Evolutionary conservation across 2,113 vertebrate genomes (phyloP), one percentile per base, ranked within the genome.

Genomic region (Eleginops maclovinus): DNA sequence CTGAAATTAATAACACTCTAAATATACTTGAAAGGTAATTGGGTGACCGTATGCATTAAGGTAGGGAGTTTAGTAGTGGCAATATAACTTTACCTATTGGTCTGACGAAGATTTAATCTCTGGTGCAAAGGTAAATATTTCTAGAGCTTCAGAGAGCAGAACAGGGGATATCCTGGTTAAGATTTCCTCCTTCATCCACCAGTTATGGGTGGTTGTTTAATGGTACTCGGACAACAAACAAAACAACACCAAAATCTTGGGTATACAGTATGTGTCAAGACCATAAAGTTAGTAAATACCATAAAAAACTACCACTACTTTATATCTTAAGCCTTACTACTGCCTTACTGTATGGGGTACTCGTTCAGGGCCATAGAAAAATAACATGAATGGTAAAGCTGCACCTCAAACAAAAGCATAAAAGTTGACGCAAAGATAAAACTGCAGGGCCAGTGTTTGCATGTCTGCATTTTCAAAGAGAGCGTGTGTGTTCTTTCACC

Each of bases 401-500:
- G 16, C 26, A 58, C 55, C 28, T 19, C 17, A 31, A 36, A n/a
- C 15, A 4, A 58, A 22, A 36, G 26, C 26, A 21, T 26, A 9
- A 4, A 26, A 36, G 31, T 7, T 36, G 31, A 36, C 31, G 7
- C 31, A 36, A 36, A 36, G 31, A 36, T 36, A 36, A 55, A 54
- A 55, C 13, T n/a, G n/a, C 31, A 36, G 31, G 31, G 40, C 43
- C n/a, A 62, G 14, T 63, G 15, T 16, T n/a, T 21, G 4, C 4
- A 44, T 44, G 8, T 19, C 1, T 19, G 24, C 3, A 28, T 43
- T 61, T 10, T 66, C 14, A n/a, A 36, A 40, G 56, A 24, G 31
- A 46, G 41, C 40, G 46, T 56, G 14, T 59, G 7, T 28, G 46
- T 54, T 40, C 7, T 62, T 96, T 96, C 88, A 99, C 98, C 98